Percentiles rank a stretch among this genome's conserved stretches.
phyloP scores from a whole-genome alignment of 2,113 vertebrate genomes.

The Panthera tigris region DNA sequence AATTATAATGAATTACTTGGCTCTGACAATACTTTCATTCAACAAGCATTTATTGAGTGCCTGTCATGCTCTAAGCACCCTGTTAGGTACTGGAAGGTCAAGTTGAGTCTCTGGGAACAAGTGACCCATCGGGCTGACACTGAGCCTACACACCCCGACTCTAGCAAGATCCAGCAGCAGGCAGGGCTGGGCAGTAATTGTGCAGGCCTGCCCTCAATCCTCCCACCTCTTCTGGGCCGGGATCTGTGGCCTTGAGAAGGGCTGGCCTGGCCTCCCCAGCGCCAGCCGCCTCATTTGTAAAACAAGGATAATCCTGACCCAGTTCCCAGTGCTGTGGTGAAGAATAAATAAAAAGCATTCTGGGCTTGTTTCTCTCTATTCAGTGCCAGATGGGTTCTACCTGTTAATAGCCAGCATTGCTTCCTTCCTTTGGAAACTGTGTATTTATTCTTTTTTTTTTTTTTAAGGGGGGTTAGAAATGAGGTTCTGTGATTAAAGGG shows the following conservation, averaged over 20 bases:
- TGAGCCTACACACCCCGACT: not conserved
- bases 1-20: not conserved
- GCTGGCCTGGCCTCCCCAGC: constrained; percentile 33
- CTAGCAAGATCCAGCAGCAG: not conserved
- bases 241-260: not conserved
- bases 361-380: constrained; percentile 49
- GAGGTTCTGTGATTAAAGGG: constrained; percentile 5
- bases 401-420: not conserved
- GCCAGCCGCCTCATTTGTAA: constrained; percentile 74
- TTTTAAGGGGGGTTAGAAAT: not conserved
- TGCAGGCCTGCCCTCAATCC: not conserved
- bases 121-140: not conserved
- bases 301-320: constrained; percentile 73
- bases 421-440: constrained; percentile 44
- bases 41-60: not conserved
- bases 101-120: constrained; percentile 23
- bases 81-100: not conserved
- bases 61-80: not conserved
- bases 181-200: not conserved
- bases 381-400: constrained; percentile 36
- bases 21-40: constrained; percentile 33
- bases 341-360: constrained; percentile 41
- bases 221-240: not conserved
- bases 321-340: constrained; percentile 51
- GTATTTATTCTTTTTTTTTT: constrained; percentile 8